phyloP scores from a whole-genome alignment of 1,140 invertebrate species.

The Ceratosolen fusciceps region DNA sequence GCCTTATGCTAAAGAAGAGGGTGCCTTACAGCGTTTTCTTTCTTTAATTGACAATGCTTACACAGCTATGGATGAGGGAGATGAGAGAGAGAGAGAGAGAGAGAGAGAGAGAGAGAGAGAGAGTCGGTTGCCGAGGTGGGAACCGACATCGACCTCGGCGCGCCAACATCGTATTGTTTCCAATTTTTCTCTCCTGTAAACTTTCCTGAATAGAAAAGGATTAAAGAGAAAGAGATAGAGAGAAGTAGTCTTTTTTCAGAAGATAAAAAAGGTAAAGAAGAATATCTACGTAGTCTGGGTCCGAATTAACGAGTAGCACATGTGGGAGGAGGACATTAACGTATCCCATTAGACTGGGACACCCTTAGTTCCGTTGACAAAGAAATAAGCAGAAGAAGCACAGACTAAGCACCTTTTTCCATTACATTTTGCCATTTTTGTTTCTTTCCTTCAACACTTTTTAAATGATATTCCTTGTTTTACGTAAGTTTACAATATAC shows the following conservation, averaged over 20 bases:
- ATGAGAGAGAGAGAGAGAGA: background rate
- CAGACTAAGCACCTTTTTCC: background rate
- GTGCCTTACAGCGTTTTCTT: slow-evolving; percentile 12
- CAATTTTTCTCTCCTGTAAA: slow-evolving; percentile 52
- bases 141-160: slow-evolving; percentile 58
- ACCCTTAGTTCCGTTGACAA: background rate
- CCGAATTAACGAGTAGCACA: slow-evolving; percentile 17
- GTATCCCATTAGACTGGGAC: slow-evolving; percentile 11
- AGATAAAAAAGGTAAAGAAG: slow-evolving; percentile 8
- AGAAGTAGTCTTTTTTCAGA: background rate
- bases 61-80: background rate
- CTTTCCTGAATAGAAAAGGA: slow-evolving; percentile 22
- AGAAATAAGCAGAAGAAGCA: background rate
- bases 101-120: background rate
- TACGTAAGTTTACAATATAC: too few relatives aligned
- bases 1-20: slow-evolving; percentile 58
- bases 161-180: slow-evolving; percentile 66
- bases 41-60: slow-evolving; percentile 51
- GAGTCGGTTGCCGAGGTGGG: slow-evolving; percentile 61
- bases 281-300: background rate
- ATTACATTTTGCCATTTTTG: background rate
- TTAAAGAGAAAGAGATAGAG: background rate
- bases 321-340: background rate
- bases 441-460: background rate
- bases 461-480: background rate